Base-by-base conservation (phyloP, 2,113 vertebrate genomes). In the Ptychochromis oligacanthus region DNA sequence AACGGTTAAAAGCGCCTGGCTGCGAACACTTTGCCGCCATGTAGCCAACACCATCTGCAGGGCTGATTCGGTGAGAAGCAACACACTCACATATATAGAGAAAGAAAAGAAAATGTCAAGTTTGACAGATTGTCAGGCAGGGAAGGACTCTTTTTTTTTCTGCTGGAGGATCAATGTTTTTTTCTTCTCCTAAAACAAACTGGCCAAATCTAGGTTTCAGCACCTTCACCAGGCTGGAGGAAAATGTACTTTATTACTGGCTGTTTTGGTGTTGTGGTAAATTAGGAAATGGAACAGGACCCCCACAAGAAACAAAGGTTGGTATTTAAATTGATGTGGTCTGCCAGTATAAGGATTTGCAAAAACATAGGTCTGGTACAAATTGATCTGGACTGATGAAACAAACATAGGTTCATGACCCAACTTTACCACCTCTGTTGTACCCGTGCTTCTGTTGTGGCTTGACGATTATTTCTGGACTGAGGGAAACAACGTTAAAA, bases 31-130 rank as follows among this genome's bases (percentile, higher is more conserved):
- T 10, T 99, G 97, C 91, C 97, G 98, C 83, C 98, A 99, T 0
- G 96, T 99, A 76, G 98, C 98, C 93, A 98, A 99, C 94, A 99
- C 98, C 22, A 99, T 99, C 95, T 99, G 98, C 95, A 97, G 96
- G 93, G 96, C 98, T 72, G 98, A 99, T 87, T 95, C 97, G 84
- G 98, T 99, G 95, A 99, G 97, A 96, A 78, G 28, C 15, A 22
- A 22, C 78, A 77, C 60, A 55, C 72, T 28, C 52, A 15, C 75
- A 76, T 46, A 77, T 59, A 77, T 52, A 79, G 20, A 62, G 36
- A 31, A 28, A 15, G 46, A n/a, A 31, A 80, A 61, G 9, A 28
- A 67, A 60, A 24, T 1, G 8, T 20, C 3, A 52, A 13, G 20
- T 77, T 75, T 74, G 80, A 61, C 70, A 22, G 49, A 52, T 43